phyloP scores from a whole-genome alignment of 2,113 vertebrate species.

The Edolisoma coerulescens region DNA sequence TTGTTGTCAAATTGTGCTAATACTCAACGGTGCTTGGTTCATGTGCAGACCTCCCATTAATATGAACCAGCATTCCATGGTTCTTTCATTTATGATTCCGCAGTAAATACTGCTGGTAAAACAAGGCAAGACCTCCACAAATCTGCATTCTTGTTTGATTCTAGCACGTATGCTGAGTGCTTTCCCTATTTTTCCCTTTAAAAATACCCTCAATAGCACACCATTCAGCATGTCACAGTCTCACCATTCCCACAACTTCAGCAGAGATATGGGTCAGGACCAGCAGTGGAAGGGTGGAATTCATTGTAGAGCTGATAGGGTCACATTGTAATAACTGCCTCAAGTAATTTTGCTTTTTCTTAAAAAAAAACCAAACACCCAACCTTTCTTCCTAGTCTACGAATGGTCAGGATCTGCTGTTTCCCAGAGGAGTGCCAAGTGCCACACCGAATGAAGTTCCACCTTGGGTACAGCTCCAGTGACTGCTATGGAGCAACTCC shows the following conservation, averaged over 20 bases:
- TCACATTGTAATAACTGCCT: slow-evolving; percentile 4
- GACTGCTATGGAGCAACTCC: neutral
- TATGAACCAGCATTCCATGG: neutral
- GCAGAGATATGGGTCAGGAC: slow-evolving; percentile 8
- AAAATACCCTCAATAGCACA: neutral
- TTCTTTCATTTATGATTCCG: neutral
- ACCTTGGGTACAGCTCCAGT: neutral
- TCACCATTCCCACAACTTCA: slow-evolving; percentile 18
- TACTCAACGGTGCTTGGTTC: neutral
- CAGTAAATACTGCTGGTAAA: neutral
- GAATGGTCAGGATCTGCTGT: neutral
- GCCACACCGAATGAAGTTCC: neutral
- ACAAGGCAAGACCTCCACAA: slow-evolving; percentile 6
- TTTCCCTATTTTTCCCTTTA: neutral
- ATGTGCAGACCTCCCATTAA: neutral
- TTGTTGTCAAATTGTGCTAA: neutral
- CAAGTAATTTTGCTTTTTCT: neutral
- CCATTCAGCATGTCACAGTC: slow-evolving; percentile 36
- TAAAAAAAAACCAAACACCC: neutral
- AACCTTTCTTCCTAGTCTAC: neutral
- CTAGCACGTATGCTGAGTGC: neutral
- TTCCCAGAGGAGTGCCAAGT: slow-evolving; percentile 1
- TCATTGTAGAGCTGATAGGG: neutral
- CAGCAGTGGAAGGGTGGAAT: neutral
- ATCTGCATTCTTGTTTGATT: neutral